Evolutionary conservation across 2,797 vertebrate genomes (phyloP), one percentile per base, ranked within the genome.

Genomic region (Ctenosaura bakeri): DNA sequence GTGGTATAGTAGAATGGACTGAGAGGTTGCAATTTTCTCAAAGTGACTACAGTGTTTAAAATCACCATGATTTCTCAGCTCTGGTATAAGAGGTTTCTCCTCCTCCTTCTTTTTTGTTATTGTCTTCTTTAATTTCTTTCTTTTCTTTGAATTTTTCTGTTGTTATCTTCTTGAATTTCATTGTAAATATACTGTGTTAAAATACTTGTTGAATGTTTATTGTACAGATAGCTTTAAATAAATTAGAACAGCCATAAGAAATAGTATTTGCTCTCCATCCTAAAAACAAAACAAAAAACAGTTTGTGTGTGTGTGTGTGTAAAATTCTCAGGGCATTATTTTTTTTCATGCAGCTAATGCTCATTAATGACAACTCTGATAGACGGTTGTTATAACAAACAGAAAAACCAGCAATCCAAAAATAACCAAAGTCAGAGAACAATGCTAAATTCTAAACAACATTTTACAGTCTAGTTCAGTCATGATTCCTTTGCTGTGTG

Each of bases 161-260:
- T 71, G 26, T 73, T 71, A 4, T 82, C 1, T 46, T 73, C 50
- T 64, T 89, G 26, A 18, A 59, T 59, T 59, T 59, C 0, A 4
- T 59, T 59, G 16, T 59, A 59, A 59, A 59, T 3, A 59, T 59
- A 20, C 56, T 59, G 56, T 59, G 56, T 20, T 59, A 59, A 87
- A 81, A 56, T 18, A 26, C n/a, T 86, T 74, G 46, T 85, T 85
- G 73, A 85, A n/a, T 50, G 32, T 50, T 9, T 64, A 26, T 50
- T 24, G 59, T 29, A 69, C 42, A 54, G 32, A 22, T 88, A n/a
- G 42, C 59, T 78, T 78, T 69, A 46, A 78, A 32, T 38, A 87
- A 79, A 87, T 76, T 93, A 26, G 91, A 84, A 90, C 0, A 83
- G 20, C 46, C 74, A 56, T 79, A 85, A 90, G 13, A 22, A 82